Conservation (phyloP, 1,140 invertebrate species). For the Magallana gigas region DNA sequence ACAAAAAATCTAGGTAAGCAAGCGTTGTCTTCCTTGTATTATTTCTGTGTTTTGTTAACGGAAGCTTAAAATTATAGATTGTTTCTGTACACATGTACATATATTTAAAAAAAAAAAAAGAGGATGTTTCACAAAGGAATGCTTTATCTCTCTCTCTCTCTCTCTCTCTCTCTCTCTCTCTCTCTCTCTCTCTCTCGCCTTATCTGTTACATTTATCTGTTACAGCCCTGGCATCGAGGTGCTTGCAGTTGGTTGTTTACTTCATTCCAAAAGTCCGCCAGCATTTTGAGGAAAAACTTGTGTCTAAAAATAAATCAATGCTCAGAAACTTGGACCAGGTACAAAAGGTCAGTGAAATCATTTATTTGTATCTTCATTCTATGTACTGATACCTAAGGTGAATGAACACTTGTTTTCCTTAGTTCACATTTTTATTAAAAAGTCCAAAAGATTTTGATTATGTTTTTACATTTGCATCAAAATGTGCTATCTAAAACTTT, state of each 20-base stretch:
- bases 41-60: too few species aligned
- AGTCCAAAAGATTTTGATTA: too few species aligned
- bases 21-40: background rate
- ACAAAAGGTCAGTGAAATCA: conserved; percentile 72
- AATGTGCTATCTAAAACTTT: too few species aligned
- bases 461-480: too few species aligned
- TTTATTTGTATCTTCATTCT: background rate
- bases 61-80: background rate
- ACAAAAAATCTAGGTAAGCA: conserved; percentile 89
- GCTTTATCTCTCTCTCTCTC: background rate
- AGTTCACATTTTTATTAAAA: too few species aligned
- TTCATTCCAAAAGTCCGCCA: conserved; percentile 81
- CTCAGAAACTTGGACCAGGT: conserved; percentile 82
- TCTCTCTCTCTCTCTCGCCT: background rate
- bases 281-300: conserved; percentile 80
- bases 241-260: conserved; percentile 85
- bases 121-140: too few species aligned
- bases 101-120: background rate
- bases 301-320: conserved; percentile 77
- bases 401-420: too few species aligned
- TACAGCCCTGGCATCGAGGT: conserved; percentile 91
- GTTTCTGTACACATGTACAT: background rate
- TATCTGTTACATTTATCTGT: conserved; percentile 44
- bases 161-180: background rate
- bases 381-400: background rate